Base-by-base conservation (phyloP, 2,797 vertebrate genomes). In the Glyptemys insculpta region DNA sequence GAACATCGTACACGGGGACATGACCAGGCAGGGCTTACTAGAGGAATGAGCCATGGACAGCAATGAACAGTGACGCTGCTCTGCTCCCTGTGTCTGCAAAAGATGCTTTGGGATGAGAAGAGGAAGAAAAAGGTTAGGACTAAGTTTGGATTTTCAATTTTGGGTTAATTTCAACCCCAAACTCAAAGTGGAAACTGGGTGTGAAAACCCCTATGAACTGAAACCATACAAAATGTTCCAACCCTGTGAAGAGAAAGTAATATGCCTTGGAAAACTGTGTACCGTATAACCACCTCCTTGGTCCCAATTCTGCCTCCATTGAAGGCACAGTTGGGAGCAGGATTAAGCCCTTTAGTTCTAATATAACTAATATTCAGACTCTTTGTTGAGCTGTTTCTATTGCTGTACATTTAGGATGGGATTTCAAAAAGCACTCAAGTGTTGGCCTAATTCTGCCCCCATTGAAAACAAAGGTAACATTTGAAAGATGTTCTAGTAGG, bases 291-390 rank as follows among this genome's bases (percentile, higher is more conserved):
- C 23, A 14, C 12, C 72, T 44, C 37, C 21, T 76, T 27, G 14
- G 72, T 47, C 41, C 12, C 7, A 16, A 44, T 15, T 76, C 21
- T 23, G 25, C 41, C 23, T 47, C 25, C 12, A 29, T 2, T 44
- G 25, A 47, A 47, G 27, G 2, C 19, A 81, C 27, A 79, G 1
- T 1, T 12, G 86, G 41, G 21, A 83, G 3, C 7, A 83, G 6
- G 6, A 41, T 49, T 65, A 79, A 81, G 21, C 4, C 4, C 27
- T 0, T 0, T 2, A 9, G n/a, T 16, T 65, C 27, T 16, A 9
- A 5, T 44, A 7, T 47, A 76, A 47, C 1, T 59, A 56, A 79
- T 11, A 8, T 29, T 10, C 2, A 2, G 31, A 34, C 1, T 62
- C 23, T 74, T 53, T 85, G 4, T 0, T 0, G 19, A 37, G 8